Evolutionary conservation across 2,113 vertebrate genomes (phyloP).

Genomic region (Tauraco erythrolophus): DNA sequence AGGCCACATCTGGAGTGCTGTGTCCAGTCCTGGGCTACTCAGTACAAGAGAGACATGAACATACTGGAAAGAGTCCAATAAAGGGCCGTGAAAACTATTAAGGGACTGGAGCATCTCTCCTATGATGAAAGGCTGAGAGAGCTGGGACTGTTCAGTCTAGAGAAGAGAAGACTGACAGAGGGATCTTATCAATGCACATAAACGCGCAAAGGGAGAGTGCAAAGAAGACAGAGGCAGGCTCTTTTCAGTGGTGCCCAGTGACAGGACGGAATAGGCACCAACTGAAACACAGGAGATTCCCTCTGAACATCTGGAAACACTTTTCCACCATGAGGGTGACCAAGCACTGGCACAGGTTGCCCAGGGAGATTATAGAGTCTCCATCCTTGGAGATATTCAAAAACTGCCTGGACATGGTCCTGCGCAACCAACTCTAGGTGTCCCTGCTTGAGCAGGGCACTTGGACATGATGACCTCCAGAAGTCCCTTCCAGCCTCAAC

Average conservation of each 20-base stretch:
- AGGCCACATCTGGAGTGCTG: background rate
- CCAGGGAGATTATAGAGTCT: background rate
- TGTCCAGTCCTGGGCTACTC: background rate
- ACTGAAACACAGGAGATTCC: too few species aligned
- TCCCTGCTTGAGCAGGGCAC: background rate
- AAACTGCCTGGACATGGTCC: background rate
- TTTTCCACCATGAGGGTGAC: background rate
- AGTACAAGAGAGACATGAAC: background rate
- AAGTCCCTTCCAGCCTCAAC: background rate
- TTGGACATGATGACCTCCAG: background rate
- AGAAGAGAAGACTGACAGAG: too few species aligned
- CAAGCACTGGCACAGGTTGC: background rate
- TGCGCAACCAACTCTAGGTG: background rate
- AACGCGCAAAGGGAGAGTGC: too few species aligned
- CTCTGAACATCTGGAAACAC: too few species aligned
- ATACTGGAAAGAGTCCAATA: background rate
- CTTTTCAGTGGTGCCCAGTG: too few species aligned
- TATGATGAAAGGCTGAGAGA: background rate
- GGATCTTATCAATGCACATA: too few species aligned
- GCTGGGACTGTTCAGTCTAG: too few species aligned
- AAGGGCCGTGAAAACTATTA: background rate
- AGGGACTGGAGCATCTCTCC: background rate
- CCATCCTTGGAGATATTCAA: background rate
- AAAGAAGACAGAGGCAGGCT: too few species aligned
- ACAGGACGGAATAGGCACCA: too few species aligned